Conservation (phyloP, 2,797 vertebrate genomes). For the Crocidura indochinensis region DNA sequence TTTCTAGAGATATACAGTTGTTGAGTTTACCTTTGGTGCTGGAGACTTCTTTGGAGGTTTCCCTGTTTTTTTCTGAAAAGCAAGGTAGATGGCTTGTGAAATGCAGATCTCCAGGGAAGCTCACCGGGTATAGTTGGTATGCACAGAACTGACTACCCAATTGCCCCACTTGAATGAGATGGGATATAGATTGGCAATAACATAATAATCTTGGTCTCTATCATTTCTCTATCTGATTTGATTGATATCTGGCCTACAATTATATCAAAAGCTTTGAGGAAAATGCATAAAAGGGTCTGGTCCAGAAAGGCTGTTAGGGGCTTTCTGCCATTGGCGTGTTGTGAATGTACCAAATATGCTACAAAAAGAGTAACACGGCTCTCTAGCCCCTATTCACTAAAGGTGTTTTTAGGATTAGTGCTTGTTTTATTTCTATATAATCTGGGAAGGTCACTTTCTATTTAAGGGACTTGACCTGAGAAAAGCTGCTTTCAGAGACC, state of each 20-base stretch:
- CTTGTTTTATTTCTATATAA: too few species aligned
- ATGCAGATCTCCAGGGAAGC: background rate
- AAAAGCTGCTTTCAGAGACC: too few species aligned
- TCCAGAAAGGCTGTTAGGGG: slow-evolving; percentile 25
- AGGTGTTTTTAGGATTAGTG: too few species aligned
- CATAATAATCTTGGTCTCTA: background rate
- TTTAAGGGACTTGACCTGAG: too few species aligned
- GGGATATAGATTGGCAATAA: background rate
- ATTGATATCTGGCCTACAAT: background rate
- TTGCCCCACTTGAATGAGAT: background rate
- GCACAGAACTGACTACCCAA: background rate
- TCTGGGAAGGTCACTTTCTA: too few species aligned
- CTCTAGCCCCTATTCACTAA: too few species aligned
- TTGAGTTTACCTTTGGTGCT: slow-evolving; percentile 86
- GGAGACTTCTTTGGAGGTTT: slow-evolving; percentile 80
- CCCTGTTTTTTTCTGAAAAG: slow-evolving; percentile 85
- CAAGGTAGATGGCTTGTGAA: slow-evolving; percentile 60
- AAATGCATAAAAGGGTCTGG: background rate
- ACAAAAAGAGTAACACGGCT: background rate
- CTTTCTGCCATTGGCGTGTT: background rate
- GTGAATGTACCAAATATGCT: slow-evolving; percentile 6
- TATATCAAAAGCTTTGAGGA: background rate
- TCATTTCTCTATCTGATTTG: background rate
- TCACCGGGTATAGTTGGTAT: background rate
- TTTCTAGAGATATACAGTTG: background rate